Percentiles rank a stretch among this genome's conserved stretches.
Conservation (phyloP, 30 jellyfish, hydroid and myxozoan genomes). For the Turritopsis rubra region DNA sequence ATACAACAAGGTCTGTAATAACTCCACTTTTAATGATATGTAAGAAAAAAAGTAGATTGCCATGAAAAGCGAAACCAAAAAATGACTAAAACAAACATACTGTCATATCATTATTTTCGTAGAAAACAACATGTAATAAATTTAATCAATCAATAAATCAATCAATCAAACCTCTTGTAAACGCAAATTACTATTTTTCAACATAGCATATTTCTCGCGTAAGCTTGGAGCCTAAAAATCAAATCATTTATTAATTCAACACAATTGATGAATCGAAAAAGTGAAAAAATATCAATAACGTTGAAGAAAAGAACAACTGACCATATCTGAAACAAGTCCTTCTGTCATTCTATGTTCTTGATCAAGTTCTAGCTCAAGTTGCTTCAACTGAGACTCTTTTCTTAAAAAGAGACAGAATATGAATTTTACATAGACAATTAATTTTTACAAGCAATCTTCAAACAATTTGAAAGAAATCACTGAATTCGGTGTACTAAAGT, state of each 20-base stretch:
- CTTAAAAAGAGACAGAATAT: constrained; percentile 28
- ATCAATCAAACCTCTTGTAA: constrained; percentile 61
- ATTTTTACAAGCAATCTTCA: background rate
- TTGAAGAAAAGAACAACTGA: background rate
- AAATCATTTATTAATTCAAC: background rate
- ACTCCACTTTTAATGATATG: too few species aligned
- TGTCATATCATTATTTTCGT: too few species aligned
- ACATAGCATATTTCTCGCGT: constrained; percentile 77
- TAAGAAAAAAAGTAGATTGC: too few species aligned
- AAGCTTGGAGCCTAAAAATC: constrained; percentile 62
- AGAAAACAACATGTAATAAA: too few species aligned
- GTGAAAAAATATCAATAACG: constrained; percentile 9
- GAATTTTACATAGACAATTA: too few species aligned
- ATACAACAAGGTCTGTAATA: too few species aligned
- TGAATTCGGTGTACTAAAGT: too few species aligned
- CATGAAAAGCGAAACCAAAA: too few species aligned
- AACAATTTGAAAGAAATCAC: too few species aligned
- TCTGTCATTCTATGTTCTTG: constrained; percentile 97
- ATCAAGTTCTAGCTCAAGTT: constrained; percentile 71
- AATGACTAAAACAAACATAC: too few species aligned
- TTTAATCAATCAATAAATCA: background rate
- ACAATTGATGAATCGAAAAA: too few species aligned
- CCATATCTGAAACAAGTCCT: constrained; percentile 97
- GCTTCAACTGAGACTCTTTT: constrained; percentile 63
- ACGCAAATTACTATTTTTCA: constrained; percentile 60